Percentiles rank a stretch among this genome's conserved stretches.
These are phyloP conservation scores for Spheniscus humboldti DNA, from an alignment of 2,797 vertebrate genomes.

Conservation along the genomic window DNA sequence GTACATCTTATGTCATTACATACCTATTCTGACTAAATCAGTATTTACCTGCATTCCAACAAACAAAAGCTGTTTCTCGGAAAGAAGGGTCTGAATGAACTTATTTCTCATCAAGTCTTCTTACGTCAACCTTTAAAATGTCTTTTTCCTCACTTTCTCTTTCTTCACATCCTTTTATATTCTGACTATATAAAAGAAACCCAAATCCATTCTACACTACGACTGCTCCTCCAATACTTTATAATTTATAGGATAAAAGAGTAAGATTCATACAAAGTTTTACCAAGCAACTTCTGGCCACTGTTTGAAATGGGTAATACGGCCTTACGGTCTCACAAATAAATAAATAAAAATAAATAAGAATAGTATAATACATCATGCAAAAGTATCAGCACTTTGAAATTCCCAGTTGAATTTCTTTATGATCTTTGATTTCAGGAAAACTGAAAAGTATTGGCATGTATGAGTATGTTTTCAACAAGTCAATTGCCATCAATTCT, in stretches of 20 bases:
- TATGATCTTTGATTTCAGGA: neutral
- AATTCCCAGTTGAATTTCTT: neutral
- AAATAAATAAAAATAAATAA: neutral
- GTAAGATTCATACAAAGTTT: fast-evolving
- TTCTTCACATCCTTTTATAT: neutral
- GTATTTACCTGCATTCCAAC: neutral
- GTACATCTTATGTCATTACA: neutral
- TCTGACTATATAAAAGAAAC: neutral
- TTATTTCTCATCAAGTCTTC: neutral
- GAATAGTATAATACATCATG: neutral
- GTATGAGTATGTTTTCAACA: neutral
- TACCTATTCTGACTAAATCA: neutral
- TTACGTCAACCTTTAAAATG: neutral
- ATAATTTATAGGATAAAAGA: neutral
- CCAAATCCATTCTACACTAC: neutral
- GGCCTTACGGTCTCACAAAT: neutral
- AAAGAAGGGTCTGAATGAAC: neutral
- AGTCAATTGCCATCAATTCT: neutral
- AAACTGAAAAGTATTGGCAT: neutral
- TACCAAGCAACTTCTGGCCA: neutral
- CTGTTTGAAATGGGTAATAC: fast-evolving
- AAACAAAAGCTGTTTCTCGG: neutral
- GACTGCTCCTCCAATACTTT: neutral
- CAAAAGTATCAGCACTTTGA: neutral
- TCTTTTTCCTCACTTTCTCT: neutral